Base-by-base conservation (phyloP, 2,797 vertebrate genomes). In the Anguilla anguilla region DNA sequence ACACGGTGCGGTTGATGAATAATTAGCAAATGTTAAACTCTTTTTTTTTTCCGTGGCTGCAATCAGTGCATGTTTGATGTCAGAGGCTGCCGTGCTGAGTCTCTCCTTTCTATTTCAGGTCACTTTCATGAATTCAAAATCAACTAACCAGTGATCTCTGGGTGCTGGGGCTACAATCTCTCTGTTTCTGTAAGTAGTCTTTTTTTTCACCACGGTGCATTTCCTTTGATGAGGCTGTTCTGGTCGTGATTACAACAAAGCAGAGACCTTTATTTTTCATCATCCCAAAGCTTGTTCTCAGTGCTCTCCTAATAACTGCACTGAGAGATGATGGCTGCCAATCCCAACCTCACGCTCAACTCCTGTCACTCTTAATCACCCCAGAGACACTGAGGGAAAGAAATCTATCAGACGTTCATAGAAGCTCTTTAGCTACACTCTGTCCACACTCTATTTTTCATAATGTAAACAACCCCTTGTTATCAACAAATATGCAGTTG, bases 81-180 rank as follows among this genome's bases (percentile, higher is more conserved):
- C 28, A 57, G 17, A 31, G 49, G 15, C 82, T 4, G 51, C 57
- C 19, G 19, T 17, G 22, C 11, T 31, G 11, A 7, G 72, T 22
- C 15, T 10, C 10, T 46, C 53, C 88, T 83, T 90, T 82, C 90
- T 85, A 55, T 95, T 97, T 91, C 94, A 99, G 98, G 95, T 98
- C 95, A 97, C 94, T 98, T 99, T 97, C 98, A 99, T 99, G 98
- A 99, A 96, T 98, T 97, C 97, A 97, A 97, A 97, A 97, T 96
- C 96, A 95, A 96, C 93, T 94, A 94, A 96, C 94, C 97, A 98
- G 97, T 99, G 97, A 99, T 97, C 94, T 95, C 97, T 98, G 98
- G 97, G 96, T 97, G 95, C 97, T 96, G 97, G 97, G 97, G 96
- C 97, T 97, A 95, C 96, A 96, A 96, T 97, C 95, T 96, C 97